Conservation (phyloP, 2,888 invertebrate species). For the Cataglyphis cursor region DNA sequence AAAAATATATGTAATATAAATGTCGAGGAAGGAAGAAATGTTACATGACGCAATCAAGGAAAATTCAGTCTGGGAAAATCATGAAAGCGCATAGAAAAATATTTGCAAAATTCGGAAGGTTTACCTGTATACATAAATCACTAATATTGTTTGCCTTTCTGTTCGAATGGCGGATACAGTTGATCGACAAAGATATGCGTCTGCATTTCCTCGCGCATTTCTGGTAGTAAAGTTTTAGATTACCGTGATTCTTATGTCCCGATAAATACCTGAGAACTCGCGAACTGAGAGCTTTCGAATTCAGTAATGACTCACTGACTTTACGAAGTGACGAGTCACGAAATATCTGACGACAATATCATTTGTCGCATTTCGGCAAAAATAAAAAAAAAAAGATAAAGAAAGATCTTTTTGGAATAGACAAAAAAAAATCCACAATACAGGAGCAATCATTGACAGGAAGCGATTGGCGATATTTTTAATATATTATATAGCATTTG, state of each 20-base stretch:
- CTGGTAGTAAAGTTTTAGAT: slow-evolving; percentile 44
- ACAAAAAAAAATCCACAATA: neutral
- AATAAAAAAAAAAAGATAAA: too few species aligned
- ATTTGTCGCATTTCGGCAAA: neutral
- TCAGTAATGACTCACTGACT: slow-evolving; percentile 25
- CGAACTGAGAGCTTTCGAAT: slow-evolving; percentile 7
- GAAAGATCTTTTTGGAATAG: neutral
- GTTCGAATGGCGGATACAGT: neutral
- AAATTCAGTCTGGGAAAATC: neutral
- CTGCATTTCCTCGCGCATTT: slow-evolving; percentile 10
- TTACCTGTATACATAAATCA: neutral
- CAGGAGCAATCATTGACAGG: neutral
- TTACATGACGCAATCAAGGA: neutral
- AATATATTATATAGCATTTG: neutral
- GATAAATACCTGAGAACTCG: slow-evolving; percentile 6
- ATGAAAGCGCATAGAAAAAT: neutral
- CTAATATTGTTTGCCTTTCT: neutral
- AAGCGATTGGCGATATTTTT: slow-evolving; percentile 9
- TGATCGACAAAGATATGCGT: slow-evolving; percentile 23
- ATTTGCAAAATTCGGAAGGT: slow-evolving; percentile 11
- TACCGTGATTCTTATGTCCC: slow-evolving; percentile 9
- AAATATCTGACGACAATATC: slow-evolving; percentile 20
- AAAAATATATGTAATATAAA: neutral
- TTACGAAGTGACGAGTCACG: neutral
- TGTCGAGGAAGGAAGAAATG: neutral